phyloP scores from a whole-genome alignment of 1,140 invertebrate genomes.

The Xylocopa sonorina region DNA sequence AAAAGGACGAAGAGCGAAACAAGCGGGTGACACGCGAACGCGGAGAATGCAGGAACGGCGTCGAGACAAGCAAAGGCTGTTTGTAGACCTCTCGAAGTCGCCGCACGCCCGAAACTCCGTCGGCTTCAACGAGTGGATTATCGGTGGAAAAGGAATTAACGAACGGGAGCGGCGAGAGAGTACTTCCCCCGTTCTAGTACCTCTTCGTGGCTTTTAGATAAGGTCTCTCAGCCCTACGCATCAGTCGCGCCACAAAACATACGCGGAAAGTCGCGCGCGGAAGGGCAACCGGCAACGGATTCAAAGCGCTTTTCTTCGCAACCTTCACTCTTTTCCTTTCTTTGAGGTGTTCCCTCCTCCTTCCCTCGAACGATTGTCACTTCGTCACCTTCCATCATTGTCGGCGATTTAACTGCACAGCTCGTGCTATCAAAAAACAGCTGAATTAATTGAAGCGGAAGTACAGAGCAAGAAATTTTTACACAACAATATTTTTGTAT shows the following conservation, averaged over 20 bases:
- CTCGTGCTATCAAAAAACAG: not conserved
- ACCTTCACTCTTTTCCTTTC: not conserved
- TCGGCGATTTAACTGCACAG: not conserved
- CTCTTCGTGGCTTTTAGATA: conserved; percentile 68
- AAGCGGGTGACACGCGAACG: conserved; percentile 15
- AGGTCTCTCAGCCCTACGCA: conserved; percentile 65
- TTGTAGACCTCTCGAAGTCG: conserved; percentile 66
- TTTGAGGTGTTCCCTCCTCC: not conserved
- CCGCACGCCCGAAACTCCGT: conserved; percentile 60
- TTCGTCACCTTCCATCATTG: not conserved
- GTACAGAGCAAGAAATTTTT: not conserved
- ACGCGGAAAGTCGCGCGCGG: conserved; percentile 50
- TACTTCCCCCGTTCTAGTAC: conserved; percentile 64
- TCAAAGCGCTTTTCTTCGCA: conserved; percentile 7
- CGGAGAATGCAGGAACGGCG: conserved; percentile 18
- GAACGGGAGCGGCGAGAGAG: conserved; percentile 61
- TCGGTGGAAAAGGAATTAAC: conserved; percentile 69
- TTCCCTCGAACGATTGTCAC: not conserved
- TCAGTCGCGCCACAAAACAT: conserved; percentile 47
- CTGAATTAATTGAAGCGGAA: not conserved
- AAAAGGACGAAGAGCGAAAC: not conserved
- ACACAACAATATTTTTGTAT: not conserved
- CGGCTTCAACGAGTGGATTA: conserved; percentile 65
- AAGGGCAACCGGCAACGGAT: conserved; percentile 4
- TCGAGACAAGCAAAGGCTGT: conserved; percentile 55